phyloP scores from a whole-genome alignment of 2,888 invertebrate species.

The Phrixothrix hirtus region DNA sequence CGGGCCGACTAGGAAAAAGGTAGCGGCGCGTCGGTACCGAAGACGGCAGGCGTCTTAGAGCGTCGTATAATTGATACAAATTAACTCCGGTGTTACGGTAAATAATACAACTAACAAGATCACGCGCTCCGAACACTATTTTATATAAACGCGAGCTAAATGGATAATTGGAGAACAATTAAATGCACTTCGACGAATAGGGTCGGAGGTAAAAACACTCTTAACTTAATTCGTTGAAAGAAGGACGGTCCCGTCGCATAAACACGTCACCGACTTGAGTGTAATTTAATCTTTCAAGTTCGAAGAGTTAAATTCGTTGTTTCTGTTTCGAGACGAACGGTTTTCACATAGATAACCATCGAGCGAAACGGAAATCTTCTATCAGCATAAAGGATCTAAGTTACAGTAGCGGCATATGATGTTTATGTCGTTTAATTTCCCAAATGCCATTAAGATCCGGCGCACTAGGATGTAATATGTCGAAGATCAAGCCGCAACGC shows the following conservation, averaged over 20 bases:
- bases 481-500: conserved; percentile 49
- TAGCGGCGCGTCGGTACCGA: conserved; percentile 12
- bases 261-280: conserved; percentile 13
- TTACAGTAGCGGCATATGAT: conserved; percentile 51
- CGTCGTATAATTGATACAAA: conserved; percentile 52
- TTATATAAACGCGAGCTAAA: conserved; percentile 45
- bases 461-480: conserved; percentile 50
- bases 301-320: background rate
- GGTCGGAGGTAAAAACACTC: conserved; percentile 44
- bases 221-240: conserved; percentile 34
- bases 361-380: background rate
- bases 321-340: background rate
- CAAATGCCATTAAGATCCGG: conserved; percentile 55
- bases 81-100: conserved; percentile 50
- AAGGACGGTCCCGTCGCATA: conserved; percentile 14
- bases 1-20: conserved; percentile 26
- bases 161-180: conserved; percentile 48
- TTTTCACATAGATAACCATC: conserved; percentile 4
- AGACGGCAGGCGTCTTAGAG: conserved; percentile 23
- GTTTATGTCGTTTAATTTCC: conserved; percentile 56
- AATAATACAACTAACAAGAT: conserved; percentile 53
- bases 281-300: conserved; percentile 11
- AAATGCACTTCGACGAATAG: conserved; percentile 49
- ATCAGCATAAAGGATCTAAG: conserved; percentile 34
- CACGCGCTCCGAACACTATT: conserved; percentile 43